Evolutionary conservation across 2,888 invertebrate genomes (phyloP).

Genomic region (Epirrhoe alternata): DNA sequence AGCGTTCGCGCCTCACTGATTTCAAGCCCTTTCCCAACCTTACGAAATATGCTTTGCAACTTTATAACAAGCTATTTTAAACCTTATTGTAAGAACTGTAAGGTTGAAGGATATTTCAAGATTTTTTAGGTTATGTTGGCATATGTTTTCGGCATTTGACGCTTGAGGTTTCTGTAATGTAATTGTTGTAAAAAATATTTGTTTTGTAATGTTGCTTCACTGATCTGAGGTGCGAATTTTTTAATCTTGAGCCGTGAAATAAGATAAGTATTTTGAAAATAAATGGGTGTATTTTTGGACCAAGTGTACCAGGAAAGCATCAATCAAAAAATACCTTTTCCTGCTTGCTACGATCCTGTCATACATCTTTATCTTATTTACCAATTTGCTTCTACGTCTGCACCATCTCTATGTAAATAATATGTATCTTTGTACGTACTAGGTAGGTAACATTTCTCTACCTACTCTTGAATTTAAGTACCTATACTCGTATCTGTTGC

Average conservation of each 20-base stretch:
- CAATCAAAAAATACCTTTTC: not conserved
- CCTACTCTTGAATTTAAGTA: too few relatives aligned
- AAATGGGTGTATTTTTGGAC: conserved; percentile 19
- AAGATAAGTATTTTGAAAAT: conserved; percentile 29
- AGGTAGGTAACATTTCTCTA: too few relatives aligned
- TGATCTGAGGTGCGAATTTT: conserved; percentile 61
- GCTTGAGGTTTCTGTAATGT: conserved; percentile 81
- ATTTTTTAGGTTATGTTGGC: conserved; percentile 25
- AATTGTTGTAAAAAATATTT: conserved; percentile 78
- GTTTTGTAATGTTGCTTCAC: conserved; percentile 68
- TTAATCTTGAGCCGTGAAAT: conserved; percentile 39
- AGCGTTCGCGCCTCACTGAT: conserved; percentile 80
- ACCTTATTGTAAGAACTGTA: conserved; percentile 37
- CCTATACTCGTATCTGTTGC: too few relatives aligned
- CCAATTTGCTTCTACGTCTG: too few relatives aligned
- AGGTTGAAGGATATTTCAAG: conserved; percentile 9
- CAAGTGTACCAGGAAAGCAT: not conserved
- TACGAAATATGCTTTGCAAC: not conserved
- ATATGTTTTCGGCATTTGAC: conserved; percentile 66
- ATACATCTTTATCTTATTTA: too few relatives aligned
- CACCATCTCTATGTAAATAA: too few relatives aligned
- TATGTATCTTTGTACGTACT: too few relatives aligned
- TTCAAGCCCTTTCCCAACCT: conserved; percentile 44
- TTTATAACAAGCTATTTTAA: conserved; percentile 21
- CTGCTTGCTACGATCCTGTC: too few relatives aligned